Evolutionary conservation across 2,797 vertebrate species (phyloP).

Genomic region (Rhincodon typus): DNA sequence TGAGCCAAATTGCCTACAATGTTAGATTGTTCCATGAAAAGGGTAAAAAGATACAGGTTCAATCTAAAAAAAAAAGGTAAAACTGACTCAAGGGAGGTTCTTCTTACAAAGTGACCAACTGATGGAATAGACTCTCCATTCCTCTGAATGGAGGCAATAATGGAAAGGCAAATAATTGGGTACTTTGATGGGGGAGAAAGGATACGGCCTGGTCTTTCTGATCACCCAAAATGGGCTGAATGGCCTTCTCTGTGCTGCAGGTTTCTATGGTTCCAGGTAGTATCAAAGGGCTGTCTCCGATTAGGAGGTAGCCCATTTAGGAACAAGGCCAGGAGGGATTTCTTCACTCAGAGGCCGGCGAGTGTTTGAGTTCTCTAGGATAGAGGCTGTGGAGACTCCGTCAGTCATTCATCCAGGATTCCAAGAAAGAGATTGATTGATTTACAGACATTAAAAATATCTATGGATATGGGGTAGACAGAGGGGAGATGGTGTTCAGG

Average conservation of each 20-base stretch:
- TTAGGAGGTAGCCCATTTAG: no score
- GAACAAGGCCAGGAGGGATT: no score
- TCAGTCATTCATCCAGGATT: no score
- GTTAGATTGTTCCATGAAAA: background rate
- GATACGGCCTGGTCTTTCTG: background rate
- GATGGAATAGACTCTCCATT: background rate
- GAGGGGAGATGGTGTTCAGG: no score
- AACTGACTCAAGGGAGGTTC: background rate
- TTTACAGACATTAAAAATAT: no score
- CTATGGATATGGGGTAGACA: no score
- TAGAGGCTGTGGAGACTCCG: no score
- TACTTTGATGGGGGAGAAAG: background rate
- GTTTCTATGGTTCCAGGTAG: no score
- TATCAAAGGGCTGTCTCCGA: no score
- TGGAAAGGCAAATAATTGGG: background rate
- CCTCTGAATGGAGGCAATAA: background rate
- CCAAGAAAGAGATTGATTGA: no score
- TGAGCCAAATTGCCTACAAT: background rate
- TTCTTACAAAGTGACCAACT: background rate
- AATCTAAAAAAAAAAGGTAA: background rate
- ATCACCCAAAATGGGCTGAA: background rate
- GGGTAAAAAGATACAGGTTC: background rate
- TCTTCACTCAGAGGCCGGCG: no score
- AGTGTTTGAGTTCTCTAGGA: no score
- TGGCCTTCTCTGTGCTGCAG: background rate